phyloP scores from a whole-genome alignment of 2,888 invertebrate genomes.

The Meliscaeva auricollis region DNA sequence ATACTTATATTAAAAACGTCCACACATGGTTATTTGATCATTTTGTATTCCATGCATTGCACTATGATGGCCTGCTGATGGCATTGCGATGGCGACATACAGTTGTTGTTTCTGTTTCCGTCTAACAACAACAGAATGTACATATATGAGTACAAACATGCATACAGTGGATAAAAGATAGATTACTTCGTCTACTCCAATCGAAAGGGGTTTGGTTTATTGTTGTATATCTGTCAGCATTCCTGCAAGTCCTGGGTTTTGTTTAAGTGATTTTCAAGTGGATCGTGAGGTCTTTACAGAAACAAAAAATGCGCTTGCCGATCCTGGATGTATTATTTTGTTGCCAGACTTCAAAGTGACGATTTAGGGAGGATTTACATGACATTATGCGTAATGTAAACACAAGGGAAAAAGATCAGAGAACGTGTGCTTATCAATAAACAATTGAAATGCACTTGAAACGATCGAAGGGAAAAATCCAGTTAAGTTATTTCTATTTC shows the following conservation, averaged over 20 bases:
- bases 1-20: slow-evolving; percentile 63
- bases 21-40: slow-evolving; percentile 73
- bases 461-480: neutral
- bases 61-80: slow-evolving; percentile 13
- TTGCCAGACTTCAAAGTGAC: slow-evolving; percentile 14
- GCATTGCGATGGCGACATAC: slow-evolving; percentile 41
- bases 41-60: slow-evolving; percentile 66
- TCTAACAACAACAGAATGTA: slow-evolving; percentile 48
- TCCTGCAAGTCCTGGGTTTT: slow-evolving; percentile 55
- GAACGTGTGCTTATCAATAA: neutral
- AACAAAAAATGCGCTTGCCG: slow-evolving; percentile 21
- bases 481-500: no score
- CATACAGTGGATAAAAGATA: slow-evolving; percentile 4
- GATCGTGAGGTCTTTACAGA: slow-evolving; percentile 9
- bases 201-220: slow-evolving; percentile 62
- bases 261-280: slow-evolving; percentile 57
- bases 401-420: slow-evolving; percentile 14
- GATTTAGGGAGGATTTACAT: slow-evolving; percentile 40
- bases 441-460: slow-evolving; percentile 30
- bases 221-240: slow-evolving; percentile 60
- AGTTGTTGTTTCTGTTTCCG: slow-evolving; percentile 61
- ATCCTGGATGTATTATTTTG: slow-evolving; percentile 1
- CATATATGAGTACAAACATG: slow-evolving; percentile 12
- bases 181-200: slow-evolving; percentile 47
- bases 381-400: slow-evolving; percentile 50